Percentiles rank a stretch among this genome's conserved stretches.
Conservation (phyloP, 2,797 vertebrate species). For the Coccyzus lansbergi region DNA sequence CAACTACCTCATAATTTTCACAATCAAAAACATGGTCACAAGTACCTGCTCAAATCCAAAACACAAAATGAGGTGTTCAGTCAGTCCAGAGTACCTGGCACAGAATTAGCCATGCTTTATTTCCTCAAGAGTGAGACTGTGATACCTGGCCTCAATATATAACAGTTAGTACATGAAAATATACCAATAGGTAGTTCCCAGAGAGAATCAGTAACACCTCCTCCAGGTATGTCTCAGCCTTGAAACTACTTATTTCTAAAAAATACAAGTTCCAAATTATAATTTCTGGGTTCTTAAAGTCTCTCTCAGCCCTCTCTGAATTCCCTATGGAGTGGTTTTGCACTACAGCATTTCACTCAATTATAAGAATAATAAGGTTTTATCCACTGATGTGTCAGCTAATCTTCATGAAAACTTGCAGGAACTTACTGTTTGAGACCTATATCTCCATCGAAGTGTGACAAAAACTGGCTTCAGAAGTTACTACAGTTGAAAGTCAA, state of each 20-base stretch:
- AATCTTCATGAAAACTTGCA: neutral
- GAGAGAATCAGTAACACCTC: neutral
- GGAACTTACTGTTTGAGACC: neutral
- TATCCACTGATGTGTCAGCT: neutral
- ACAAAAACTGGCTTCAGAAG: neutral
- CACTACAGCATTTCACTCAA: neutral
- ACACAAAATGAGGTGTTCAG: neutral
- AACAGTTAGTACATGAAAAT: neutral
- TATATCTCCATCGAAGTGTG: neutral
- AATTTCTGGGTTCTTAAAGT: neutral
- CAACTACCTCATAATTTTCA: neutral
- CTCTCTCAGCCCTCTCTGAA: neutral
- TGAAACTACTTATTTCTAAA: neutral
- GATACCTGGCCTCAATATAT: neutral
- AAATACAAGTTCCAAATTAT: neutral
- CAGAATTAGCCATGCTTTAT: neutral
- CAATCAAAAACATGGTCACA: neutral
- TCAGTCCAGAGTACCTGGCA: neutral
- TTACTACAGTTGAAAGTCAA: neutral
- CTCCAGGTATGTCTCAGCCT: neutral
- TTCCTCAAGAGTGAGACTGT: neutral
- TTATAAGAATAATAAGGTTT: neutral
- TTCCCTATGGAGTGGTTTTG: neutral
- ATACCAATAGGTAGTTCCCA: neutral
- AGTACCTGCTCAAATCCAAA: neutral